These are phyloP conservation scores for Apodemus sylvaticus DNA, from an alignment of 2,113 vertebrate species.

Conservation along the genomic window DNA sequence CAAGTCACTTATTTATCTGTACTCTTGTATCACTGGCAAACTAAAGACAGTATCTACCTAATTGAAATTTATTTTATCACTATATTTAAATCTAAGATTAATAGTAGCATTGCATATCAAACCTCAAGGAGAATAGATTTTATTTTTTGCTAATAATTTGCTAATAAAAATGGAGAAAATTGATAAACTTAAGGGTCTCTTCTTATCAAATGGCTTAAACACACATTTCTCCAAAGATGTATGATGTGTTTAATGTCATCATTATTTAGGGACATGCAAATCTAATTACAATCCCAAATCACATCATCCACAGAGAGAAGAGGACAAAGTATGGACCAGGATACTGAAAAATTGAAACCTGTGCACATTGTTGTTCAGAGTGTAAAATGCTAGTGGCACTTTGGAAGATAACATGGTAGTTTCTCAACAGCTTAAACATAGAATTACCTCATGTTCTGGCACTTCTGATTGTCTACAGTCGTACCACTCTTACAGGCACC, in stretches of 20 bases:
- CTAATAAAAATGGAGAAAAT: neutral
- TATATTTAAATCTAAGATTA: conserved; percentile 9
- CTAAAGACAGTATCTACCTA: neutral
- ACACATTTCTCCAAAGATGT: neutral
- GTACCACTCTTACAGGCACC: neutral
- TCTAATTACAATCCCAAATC: neutral
- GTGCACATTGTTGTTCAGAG: neutral
- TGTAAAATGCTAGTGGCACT: neutral
- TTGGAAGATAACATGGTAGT: neutral
- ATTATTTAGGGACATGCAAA: conserved; percentile 1
- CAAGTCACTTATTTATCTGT: neutral
- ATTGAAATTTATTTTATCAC: neutral
- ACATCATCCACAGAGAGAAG: neutral
- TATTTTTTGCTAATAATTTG: neutral
- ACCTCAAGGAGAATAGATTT: neutral
- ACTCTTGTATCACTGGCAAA: neutral
- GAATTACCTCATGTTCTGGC: neutral
- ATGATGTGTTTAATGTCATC: neutral
- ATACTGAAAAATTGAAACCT: neutral
- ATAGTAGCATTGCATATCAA: neutral
- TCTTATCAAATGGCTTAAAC: neutral
- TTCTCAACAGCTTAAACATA: neutral
- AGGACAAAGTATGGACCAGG: neutral
- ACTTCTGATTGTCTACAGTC: neutral
- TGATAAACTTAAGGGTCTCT: neutral